These are phyloP conservation scores for Drosophila antonietae DNA, from an alignment of 2,888 invertebrate species.

Conservation along the genomic window DNA sequence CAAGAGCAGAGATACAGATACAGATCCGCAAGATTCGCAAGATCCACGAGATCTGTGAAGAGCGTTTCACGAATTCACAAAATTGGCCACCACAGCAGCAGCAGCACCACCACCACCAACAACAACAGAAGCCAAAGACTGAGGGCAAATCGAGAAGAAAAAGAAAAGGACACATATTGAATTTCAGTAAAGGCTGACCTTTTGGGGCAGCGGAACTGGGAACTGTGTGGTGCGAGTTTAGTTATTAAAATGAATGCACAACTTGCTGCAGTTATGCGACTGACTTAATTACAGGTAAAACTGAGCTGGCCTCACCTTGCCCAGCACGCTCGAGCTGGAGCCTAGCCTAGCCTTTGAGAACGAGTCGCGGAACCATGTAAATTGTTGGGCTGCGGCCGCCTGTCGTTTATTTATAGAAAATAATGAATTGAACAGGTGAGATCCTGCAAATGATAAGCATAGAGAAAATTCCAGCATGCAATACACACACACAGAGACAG, in stretches of 20 bases:
- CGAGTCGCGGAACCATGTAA: conserved; percentile 58
- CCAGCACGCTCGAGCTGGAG: not conserved
- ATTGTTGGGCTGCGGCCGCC: conserved; percentile 55
- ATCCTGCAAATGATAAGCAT: conserved; percentile 80
- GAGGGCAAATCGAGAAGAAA: conserved; percentile 33
- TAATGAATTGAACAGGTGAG: conserved; percentile 81
- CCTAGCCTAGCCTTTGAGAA: not conserved
- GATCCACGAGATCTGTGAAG: conserved; percentile 38
- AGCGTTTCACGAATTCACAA: conserved; percentile 78
- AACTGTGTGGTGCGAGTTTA: conserved; percentile 42
- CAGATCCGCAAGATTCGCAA: conserved; percentile 39
- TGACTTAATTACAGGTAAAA: conserved; percentile 66
- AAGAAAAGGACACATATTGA: conserved; percentile 71
- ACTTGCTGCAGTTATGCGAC: conserved; percentile 54
- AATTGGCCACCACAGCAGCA: conserved; percentile 75
- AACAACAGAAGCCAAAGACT: conserved; percentile 37
- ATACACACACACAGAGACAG: conserved; percentile 5
- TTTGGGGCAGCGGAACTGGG: conserved; percentile 40
- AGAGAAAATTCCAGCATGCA: conserved; percentile 77
- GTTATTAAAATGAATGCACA: conserved; percentile 75
- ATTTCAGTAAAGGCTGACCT: conserved; percentile 70
- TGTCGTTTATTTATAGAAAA: conserved; percentile 79
- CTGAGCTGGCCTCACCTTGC: not conserved
- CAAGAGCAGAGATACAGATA: conserved; percentile 49
- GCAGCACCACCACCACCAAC: conserved; percentile 57